Evolutionary conservation across 2,797 vertebrate species (phyloP), one percentile per base, ranked within the genome.

Genomic region (Muraenolepis orangiensis): DNA sequence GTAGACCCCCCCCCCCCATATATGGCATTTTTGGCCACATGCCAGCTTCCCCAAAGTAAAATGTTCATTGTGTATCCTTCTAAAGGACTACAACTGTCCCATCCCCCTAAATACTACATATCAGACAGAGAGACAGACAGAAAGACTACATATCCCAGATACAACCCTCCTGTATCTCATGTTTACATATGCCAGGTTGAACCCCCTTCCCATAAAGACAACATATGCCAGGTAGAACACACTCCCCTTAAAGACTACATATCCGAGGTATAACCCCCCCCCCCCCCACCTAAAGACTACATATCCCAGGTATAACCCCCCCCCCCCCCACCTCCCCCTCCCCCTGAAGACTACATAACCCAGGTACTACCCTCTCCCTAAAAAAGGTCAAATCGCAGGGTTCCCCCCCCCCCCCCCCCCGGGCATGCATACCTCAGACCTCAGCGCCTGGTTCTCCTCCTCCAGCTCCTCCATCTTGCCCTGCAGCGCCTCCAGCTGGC

Each of bases 381-480:
- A 66, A 29, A 26, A 66, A 29, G n/a, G n/a, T n/a, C 64, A 29
- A 32, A 29, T 13, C 29, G 4, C 57, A n/a, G 20, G 7, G 0
- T 18, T 18, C 12, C 57, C 12, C 20, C 57, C 18, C 2, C 10
- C 6, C 7, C 2, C 26, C 66, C 10, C 1, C 2, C 1, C 10
- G 79, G 3, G 42, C 18, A 57, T 1, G 5, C 51, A 0, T 85
- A 97, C 98, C 95, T 98, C 96, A 0, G 95, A 95, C 76, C 96
- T 94, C 79, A 99, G 94, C 0, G 91, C 76, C 77, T 95, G 82
- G 90, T 99, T 99, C 87, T 99, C 97, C 84, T 98, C 97, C 83
- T 99, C 98, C 87, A 99, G 87, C 8, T 97, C 96, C 76, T 94
- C 93, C 75, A 99, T 95, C 80, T 98, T 99, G 77, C 91, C 90